phyloP scores from a whole-genome alignment of 2,113 vertebrate genomes.

The Marmota flaviventris region DNA sequence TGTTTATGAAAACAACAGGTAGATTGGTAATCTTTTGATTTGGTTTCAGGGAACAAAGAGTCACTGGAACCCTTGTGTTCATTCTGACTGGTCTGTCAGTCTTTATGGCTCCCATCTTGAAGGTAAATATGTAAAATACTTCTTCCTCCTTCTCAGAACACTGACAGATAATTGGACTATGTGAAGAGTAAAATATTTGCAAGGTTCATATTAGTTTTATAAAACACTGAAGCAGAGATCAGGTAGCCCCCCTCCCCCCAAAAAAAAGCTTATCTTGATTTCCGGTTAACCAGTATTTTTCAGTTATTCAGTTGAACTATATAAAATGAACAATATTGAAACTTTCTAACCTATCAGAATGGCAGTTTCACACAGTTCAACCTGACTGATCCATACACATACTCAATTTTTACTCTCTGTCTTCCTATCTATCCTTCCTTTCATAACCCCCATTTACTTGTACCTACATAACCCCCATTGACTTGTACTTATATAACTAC shows the following conservation, averaged over 20 bases:
- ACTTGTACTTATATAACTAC: neutral
- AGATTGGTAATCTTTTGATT: constrained; percentile 78
- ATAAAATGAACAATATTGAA: neutral
- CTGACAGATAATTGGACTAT: neutral
- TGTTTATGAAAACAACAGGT: constrained; percentile 6
- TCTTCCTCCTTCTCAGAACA: neutral
- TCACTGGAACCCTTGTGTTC: constrained; percentile 96
- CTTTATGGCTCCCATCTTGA: constrained; percentile 99
- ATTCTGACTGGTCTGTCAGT: constrained; percentile 98
- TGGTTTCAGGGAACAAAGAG: constrained; percentile 95
- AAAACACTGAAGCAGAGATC: neutral
- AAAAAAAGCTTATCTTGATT: neutral
- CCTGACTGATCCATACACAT: neutral
- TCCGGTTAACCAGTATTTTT: neutral
- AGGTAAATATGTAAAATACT: constrained; percentile 89
- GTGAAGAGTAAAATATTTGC: neutral
- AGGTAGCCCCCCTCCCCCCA: neutral
- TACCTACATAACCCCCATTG: neutral
- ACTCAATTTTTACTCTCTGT: neutral
- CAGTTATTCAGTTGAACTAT: neutral
- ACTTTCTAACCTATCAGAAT: neutral
- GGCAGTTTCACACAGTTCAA: neutral
- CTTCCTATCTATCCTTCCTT: neutral
- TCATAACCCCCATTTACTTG: neutral
- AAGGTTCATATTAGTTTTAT: neutral